Base-by-base conservation (phyloP, 2,113 vertebrate species). In the Caloenas nicobarica region DNA sequence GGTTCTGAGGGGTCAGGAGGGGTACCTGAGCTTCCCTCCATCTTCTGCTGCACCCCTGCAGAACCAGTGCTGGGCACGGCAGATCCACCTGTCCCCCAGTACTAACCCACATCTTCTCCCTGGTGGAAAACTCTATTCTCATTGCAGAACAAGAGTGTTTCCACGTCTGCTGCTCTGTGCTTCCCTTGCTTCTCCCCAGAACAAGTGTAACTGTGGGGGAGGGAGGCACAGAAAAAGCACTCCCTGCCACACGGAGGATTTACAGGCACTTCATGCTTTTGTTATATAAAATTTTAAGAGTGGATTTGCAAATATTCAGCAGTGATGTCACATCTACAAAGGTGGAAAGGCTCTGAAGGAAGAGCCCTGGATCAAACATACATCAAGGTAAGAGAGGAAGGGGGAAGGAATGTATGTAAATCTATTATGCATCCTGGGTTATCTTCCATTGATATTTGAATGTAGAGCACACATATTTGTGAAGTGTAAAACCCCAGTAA, bases 171-270 rank as follows among this genome's bases (percentile, higher is more conserved):
- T 76, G 88, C 65, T 93, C 83, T 72, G 76, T 0, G 0, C 57
- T 88, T 93, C 33, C 85, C 74, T 71, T 81, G 64, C 57, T 64
- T 94, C 86, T 96, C 73, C 88, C 57, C 80, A 86, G 91, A 93
- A 84, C 5, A 17, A 48, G 61, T 68, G 34, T 66, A 94, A 60
- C 53, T 91, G 83, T 89, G 96, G 95, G 54, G 92, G 92, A 93
- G 95, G 90, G 88, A 93, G 65, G 65, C 88, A 85, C 80, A 96
- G 93, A 92, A 94, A 95, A 95, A 96, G 77, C 90, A 76, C 57
- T 96, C 80, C 77, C n/a, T 81, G 92, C 72, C 46, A 29, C 11
- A 6, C 7, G 3, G 82, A 88, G 86, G 76, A 86, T 83, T 54
- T 95, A 77, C 69, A 97, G 88, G 72, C 81, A 61, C 86, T 81